Evolutionary conservation across 2,888 invertebrate genomes (phyloP), one percentile per base, ranked within the genome.

Genomic region (Cephalotes varians): DNA sequence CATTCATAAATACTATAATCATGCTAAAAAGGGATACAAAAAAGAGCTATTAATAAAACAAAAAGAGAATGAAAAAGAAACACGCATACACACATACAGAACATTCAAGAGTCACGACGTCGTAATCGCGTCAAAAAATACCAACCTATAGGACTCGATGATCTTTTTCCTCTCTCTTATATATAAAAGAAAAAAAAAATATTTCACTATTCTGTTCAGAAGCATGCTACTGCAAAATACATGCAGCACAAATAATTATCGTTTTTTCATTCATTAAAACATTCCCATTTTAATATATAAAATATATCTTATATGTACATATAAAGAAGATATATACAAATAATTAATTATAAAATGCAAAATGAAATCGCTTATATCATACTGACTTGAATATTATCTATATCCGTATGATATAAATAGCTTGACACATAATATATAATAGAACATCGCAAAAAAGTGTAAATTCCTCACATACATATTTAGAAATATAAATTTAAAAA

Each of bases 201-300:
- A 67, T 64, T 60, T 51, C 21, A 60, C 49, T 76, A 81, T 80
- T 71, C 73, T 71, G 86, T 86, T 87, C 87, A 88, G 74, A 87
- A 79, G 86, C 92, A 92, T 92, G 92, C 91, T 85, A 89, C 91
- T 91, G 91, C 91, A 90, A 91, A 91, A 71, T 34, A 87, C 76
- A 84, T 81, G 82, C 79, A 74, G 62, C 31, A 79, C 79, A 80
- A 73, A 82, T 72, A 76, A 81, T 56, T 56, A 73, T 62, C 71
- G 76, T 31, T 73, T 81, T 28, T 10, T 81, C 37, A 73, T 62
- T 44, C 51, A 67, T 60, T n/a, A 40, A 51, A 10, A 64, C 49
- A 60, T 62, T 60, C 44, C 25, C n/a, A 49, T 51, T 73, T 51
- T 58, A 47, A 58, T 34, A 34, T 25, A 9, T 56, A 47, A 69